Percentiles rank a stretch among this genome's conserved stretches.
These are phyloP conservation scores for Phlogophora meticulosa DNA, from an alignment of 2,888 invertebrate genomes.

Conservation along the genomic window DNA sequence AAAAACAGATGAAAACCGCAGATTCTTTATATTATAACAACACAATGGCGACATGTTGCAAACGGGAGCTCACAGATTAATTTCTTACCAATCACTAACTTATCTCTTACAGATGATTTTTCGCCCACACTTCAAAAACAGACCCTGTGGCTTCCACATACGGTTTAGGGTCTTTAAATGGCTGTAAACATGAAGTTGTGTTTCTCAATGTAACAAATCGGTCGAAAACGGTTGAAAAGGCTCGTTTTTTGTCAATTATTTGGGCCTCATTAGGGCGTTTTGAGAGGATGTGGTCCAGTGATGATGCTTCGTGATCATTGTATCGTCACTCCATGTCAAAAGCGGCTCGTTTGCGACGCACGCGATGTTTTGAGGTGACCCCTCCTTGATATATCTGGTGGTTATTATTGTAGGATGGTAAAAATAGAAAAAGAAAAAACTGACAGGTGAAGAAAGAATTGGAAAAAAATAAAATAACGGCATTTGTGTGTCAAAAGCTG, in stretches of 20 bases:
- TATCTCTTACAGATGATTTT: not conserved
- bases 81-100: conserved; percentile 45
- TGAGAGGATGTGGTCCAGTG: conserved; percentile 61
- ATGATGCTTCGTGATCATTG: conserved; percentile 56
- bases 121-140: not conserved
- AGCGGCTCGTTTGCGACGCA: conserved; percentile 46
- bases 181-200: not conserved
- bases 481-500: no score
- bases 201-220: conserved; percentile 42
- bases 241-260: conserved; percentile 58
- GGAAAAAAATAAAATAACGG: no score
- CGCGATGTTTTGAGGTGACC: conserved; percentile 37
- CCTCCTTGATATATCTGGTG: conserved; percentile 18
- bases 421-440: not conserved
- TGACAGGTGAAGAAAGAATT: no score
- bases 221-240: conserved; percentile 43
- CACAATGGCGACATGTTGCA: conserved; percentile 63
- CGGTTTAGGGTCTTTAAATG: rapidly evolving
- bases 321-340: conserved; percentile 54
- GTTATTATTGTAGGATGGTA: not conserved
- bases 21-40: conserved; percentile 36
- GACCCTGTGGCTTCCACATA: rapidly evolving
- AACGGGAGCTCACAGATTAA: conserved; percentile 63
- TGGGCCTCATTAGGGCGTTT: conserved; percentile 53
- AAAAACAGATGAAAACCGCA: conserved; percentile 57